Conservation (phyloP, 2,888 invertebrate species). For the Pseudanteris insignis region DNA sequence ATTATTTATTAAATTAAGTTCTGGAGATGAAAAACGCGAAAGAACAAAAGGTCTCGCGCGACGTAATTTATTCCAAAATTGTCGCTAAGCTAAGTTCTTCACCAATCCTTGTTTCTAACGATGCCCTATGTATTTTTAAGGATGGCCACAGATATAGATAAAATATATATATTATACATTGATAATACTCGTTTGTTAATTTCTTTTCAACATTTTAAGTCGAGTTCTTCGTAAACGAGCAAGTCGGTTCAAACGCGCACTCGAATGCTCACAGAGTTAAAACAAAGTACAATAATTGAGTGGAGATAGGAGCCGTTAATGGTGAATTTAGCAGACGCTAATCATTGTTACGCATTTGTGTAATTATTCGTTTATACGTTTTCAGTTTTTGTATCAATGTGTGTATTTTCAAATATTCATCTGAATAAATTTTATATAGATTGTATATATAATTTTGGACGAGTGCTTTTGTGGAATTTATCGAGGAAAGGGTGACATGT, state of each 20-base stretch:
- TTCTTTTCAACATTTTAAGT: slow-evolving; percentile 24
- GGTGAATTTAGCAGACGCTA: slow-evolving; percentile 32
- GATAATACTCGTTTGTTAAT: slow-evolving; percentile 54
- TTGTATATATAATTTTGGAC: slow-evolving; percentile 35
- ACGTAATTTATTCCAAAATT: slow-evolving; percentile 59
- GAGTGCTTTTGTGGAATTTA: slow-evolving; percentile 19
- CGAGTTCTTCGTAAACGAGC: slow-evolving; percentile 15
- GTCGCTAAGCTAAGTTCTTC: slow-evolving; percentile 57
- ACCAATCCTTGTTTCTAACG: slow-evolving; percentile 49
- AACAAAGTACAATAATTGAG: slow-evolving; percentile 49
- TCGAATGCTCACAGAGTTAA: slow-evolving; percentile 43
- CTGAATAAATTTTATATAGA: slow-evolving; percentile 40
- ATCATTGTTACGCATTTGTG: slow-evolving; percentile 32
- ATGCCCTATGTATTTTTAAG: slow-evolving; percentile 51
- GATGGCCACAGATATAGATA: slow-evolving; percentile 48
- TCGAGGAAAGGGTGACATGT: slow-evolving; percentile 13
- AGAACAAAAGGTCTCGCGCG: slow-evolving; percentile 50
- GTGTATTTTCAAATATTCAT: slow-evolving; percentile 32
- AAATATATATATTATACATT: slow-evolving; percentile 48
- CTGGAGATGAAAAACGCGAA: slow-evolving; percentile 58
- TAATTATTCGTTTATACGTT: slow-evolving; percentile 31
- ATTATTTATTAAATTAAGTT: slow-evolving; percentile 67
- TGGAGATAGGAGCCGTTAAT: slow-evolving; percentile 10
- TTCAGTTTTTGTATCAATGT: slow-evolving; percentile 35
- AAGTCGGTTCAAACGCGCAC: slow-evolving; percentile 36